Conservation (phyloP, 1,140 invertebrate genomes). For the Drosophila nebulosa region DNA sequence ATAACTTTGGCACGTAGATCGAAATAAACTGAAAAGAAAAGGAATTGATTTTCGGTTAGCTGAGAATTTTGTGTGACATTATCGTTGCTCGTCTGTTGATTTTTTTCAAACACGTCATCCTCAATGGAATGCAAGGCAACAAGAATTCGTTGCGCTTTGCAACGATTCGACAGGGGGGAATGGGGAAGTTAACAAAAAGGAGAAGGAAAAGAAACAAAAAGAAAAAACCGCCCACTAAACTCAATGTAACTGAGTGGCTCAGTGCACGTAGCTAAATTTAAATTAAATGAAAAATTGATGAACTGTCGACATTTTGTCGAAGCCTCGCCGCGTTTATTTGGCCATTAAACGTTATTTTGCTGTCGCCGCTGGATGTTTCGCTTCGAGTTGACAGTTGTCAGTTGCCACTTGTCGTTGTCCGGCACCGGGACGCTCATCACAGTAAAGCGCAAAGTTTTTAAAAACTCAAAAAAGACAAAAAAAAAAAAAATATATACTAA, state of each 20-base stretch:
- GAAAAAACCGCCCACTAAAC: slow-evolving; percentile 1
- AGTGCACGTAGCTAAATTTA: slow-evolving; percentile 47
- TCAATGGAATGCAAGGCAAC: slow-evolving; percentile 66
- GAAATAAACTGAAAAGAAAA: slow-evolving; percentile 10
- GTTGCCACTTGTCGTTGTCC: slow-evolving; percentile 66
- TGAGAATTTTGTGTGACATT: slow-evolving; percentile 22
- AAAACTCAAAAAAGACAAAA: no score
- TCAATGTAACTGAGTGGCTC: slow-evolving; percentile 3
- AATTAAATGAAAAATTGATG: slow-evolving; percentile 79
- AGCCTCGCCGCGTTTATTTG: slow-evolving; percentile 50
- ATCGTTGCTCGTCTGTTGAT: not conserved
- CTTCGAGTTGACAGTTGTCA: slow-evolving; percentile 60
- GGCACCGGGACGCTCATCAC: slow-evolving; percentile 51
- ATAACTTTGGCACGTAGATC: slow-evolving; percentile 36
- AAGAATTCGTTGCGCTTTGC: slow-evolving; percentile 60
- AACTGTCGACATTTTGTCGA: slow-evolving; percentile 32
- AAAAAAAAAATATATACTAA: slow-evolving; percentile 8
- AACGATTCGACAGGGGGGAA: not conserved
- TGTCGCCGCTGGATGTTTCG: slow-evolving; percentile 33
- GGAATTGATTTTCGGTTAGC: not conserved
- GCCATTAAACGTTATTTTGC: slow-evolving; percentile 40
- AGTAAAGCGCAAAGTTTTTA: slow-evolving; percentile 21
- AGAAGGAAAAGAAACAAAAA: not conserved
- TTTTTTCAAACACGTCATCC: slow-evolving; percentile 49
- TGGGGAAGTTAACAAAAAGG: slow-evolving; percentile 8